Conservation (phyloP, 2,888 invertebrate genomes). For the Pristionchus maxplancki region DNA sequence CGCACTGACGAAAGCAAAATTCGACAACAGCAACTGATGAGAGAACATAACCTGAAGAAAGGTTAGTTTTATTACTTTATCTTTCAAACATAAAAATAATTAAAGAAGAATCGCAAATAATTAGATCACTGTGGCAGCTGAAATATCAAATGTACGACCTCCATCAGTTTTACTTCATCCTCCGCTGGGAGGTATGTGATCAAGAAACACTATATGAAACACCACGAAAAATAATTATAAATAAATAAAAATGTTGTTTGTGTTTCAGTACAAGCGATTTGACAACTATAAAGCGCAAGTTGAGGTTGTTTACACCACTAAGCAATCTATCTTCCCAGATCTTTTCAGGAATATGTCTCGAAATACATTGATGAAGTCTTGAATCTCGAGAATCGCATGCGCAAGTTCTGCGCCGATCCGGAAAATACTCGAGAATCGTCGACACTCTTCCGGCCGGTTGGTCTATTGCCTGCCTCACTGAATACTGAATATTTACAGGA, state of each 20-base stretch:
- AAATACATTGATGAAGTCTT: neutral
- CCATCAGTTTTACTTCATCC: neutral
- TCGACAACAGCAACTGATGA: neutral
- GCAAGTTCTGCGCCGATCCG: neutral
- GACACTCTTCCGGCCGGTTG: neutral
- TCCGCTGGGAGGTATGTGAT: neutral
- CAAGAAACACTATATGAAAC: neutral
- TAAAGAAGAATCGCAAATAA: neutral
- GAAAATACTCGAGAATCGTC: neutral
- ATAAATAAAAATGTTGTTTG: too few species aligned
- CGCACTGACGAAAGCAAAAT: neutral
- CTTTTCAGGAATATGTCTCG: neutral
- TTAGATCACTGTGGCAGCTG: neutral
- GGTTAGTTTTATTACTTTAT: neutral
- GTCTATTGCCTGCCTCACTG: neutral
- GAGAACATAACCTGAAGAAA: neutral
- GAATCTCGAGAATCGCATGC: neutral
- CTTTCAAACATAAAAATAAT: neutral
- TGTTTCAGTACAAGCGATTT: neutral
- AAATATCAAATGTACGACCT: neutral
- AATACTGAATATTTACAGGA: neutral
- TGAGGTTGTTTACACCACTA: too few species aligned
- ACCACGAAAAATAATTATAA: too few species aligned
- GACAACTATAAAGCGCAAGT: neutral
- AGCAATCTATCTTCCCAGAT: too few species aligned